Conservation (phyloP, 2,888 invertebrate genomes). For the Pollenia labialis region DNA sequence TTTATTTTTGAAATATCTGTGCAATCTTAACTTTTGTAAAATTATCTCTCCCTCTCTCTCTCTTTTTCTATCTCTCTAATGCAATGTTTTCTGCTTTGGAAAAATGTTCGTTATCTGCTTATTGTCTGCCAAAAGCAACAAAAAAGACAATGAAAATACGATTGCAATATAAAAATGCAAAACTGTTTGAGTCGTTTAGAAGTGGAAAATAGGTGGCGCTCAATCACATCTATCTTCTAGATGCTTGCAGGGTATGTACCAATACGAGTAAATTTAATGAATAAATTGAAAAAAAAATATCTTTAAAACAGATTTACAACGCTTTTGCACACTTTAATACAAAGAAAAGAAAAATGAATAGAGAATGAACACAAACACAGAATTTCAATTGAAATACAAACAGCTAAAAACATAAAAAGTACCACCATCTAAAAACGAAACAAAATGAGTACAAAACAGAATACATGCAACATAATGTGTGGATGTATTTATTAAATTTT, state of each 20-base stretch:
- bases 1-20: too few species aligned
- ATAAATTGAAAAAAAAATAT: slow-evolving; percentile 72
- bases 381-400: slow-evolving; percentile 65
- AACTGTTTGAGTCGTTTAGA: too few species aligned
- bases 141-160: too few species aligned
- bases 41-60: too few species aligned
- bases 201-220: too few species aligned
- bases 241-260: background rate
- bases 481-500: slow-evolving; percentile 22
- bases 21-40: too few species aligned
- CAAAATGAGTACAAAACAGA: slow-evolving; percentile 48
- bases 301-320: slow-evolving; percentile 71
- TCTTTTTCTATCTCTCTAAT: too few species aligned
- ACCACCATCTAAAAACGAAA: slow-evolving; percentile 46
- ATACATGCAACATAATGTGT: slow-evolving; percentile 46
- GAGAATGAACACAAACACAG: slow-evolving; percentile 61
- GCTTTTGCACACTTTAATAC: slow-evolving; percentile 62
- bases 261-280: slow-evolving; percentile 42
- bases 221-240: too few species aligned
- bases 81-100: too few species aligned
- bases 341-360: slow-evolving; percentile 47
- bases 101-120: too few species aligned
- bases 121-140: too few species aligned
- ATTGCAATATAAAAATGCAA: too few species aligned
- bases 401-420: slow-evolving; percentile 59